Evolutionary conservation across 2,888 invertebrate genomes (phyloP).

Genomic region (Orthosia cruda): DNA sequence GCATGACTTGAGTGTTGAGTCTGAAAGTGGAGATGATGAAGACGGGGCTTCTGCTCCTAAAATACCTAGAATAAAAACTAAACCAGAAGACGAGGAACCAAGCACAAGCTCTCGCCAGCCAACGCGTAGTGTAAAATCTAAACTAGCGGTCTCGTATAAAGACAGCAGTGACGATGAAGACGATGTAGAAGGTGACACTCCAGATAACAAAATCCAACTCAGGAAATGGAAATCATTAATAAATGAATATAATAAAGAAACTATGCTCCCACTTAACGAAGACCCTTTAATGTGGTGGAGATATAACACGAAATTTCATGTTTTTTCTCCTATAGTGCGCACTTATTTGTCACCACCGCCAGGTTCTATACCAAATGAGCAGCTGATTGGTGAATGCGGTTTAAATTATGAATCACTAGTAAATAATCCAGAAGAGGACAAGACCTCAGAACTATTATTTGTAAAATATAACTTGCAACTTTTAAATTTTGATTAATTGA

Average conservation of each 20-base stretch:
- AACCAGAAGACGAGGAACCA: neutral
- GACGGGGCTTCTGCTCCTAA: neutral
- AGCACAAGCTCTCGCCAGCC: constrained; percentile 2
- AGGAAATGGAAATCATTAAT: constrained; percentile 32
- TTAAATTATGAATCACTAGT: neutral
- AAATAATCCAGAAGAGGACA: constrained; percentile 12
- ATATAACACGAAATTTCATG: constrained; percentile 19
- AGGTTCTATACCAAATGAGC: constrained; percentile 4
- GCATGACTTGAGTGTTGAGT: neutral
- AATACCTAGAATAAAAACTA: neutral
- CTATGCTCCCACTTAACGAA: constrained; percentile 9
- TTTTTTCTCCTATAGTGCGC: constrained; percentile 34
- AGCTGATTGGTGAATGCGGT: neutral
- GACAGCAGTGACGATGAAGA: constrained; percentile 28
- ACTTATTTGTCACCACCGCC: constrained; percentile 25
- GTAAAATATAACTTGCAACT: constrained; percentile 34
- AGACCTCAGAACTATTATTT: constrained; percentile 21
- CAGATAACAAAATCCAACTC: neutral
- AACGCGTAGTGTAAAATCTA: constrained; percentile 15
- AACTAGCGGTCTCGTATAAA: constrained; percentile 6
- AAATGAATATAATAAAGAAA: constrained; percentile 32
- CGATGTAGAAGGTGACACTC: neutral
- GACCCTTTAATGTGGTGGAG: constrained; percentile 40
- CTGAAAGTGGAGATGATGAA: neutral
- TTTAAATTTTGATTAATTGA: neutral